phyloP scores from a whole-genome alignment of 2,888 invertebrate species.

The Oligia latruncula region DNA sequence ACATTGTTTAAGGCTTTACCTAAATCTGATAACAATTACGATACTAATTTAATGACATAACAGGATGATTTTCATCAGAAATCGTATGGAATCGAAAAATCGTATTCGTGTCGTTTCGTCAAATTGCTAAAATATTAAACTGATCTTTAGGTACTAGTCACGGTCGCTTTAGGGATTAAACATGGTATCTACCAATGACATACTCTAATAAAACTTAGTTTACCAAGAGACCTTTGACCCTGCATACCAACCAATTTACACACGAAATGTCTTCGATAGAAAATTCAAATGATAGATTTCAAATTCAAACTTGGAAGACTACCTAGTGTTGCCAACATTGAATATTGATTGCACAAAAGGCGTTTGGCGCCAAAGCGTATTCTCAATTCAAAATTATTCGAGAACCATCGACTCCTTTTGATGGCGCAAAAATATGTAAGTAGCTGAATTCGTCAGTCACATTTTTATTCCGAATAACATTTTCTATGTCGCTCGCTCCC shows the following conservation, averaged over 20 bases:
- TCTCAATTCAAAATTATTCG: slow-evolving; percentile 90
- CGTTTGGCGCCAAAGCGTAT: slow-evolving; percentile 89
- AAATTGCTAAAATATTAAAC: background rate
- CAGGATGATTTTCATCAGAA: background rate
- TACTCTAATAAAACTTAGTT: background rate
- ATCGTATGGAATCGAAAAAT: background rate
- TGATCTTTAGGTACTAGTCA: background rate
- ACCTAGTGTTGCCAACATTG: slow-evolving; percentile 86
- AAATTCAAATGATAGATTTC: slow-evolving; percentile 84
- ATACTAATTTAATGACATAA: background rate
- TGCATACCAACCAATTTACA: slow-evolving; percentile 63
- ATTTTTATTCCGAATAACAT: slow-evolving; percentile 82
- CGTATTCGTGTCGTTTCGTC: background rate
- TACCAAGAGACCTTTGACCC: slow-evolving; percentile 10
- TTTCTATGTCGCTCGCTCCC: slow-evolving; percentile 71
- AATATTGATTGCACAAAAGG: slow-evolving; percentile 91
- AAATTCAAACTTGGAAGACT: slow-evolving; percentile 81
- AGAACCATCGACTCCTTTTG: slow-evolving; percentile 87
- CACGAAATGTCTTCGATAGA: slow-evolving; percentile 77
- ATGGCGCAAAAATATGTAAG: slow-evolving; percentile 89
- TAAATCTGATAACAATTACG: background rate
- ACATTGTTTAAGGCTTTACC: too few relatives aligned
- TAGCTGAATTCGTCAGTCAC: slow-evolving; percentile 87
- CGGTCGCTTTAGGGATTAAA: background rate
- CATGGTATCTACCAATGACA: background rate